phyloP scores from a whole-genome alignment of 2,888 invertebrate genomes.

The Stictocephala bisonia region DNA sequence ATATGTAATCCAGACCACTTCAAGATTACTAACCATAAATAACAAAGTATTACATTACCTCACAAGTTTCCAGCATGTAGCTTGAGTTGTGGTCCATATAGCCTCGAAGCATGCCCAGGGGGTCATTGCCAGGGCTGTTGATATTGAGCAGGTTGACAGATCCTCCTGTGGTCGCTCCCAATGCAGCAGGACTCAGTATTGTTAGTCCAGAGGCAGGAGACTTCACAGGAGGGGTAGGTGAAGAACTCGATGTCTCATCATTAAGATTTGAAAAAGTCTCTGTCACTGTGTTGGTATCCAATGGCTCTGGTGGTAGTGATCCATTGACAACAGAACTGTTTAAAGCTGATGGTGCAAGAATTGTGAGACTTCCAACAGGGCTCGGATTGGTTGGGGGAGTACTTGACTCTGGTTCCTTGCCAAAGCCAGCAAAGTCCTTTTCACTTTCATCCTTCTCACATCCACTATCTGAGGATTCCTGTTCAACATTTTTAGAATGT shows the following conservation, averaged over 20 bases:
- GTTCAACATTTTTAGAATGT: neutral
- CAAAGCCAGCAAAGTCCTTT: slow-evolving; percentile 5
- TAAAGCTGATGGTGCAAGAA: slow-evolving; percentile 41
- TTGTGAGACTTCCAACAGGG: slow-evolving; percentile 28
- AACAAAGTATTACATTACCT: too few species aligned
- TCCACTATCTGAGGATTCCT: slow-evolving; percentile 33
- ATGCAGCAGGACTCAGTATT: slow-evolving; percentile 3
- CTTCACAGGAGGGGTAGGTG: neutral
- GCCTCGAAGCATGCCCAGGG: slow-evolving; percentile 26
- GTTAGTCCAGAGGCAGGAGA: slow-evolving; percentile 17
- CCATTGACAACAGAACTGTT: slow-evolving; percentile 45
- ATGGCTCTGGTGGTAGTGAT: slow-evolving; percentile 21
- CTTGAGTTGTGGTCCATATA: slow-evolving; percentile 22
- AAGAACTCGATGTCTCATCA: neutral
- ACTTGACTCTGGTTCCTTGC: neutral
- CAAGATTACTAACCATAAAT: too few species aligned
- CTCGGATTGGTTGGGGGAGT: neutral
- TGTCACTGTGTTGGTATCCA: neutral
- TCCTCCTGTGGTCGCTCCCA: slow-evolving; percentile 17
- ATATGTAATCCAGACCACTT: too few species aligned
- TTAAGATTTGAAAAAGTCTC: slow-evolving; percentile 15
- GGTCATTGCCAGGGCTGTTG: neutral
- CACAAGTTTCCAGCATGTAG: slow-evolving; percentile 26
- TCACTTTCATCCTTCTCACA: slow-evolving; percentile 40
- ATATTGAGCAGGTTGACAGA: slow-evolving; percentile 28